Evolutionary conservation across 1,140 invertebrate genomes (phyloP), one percentile per base, ranked within the genome.

Genomic region (Drosophila tani): DNA sequence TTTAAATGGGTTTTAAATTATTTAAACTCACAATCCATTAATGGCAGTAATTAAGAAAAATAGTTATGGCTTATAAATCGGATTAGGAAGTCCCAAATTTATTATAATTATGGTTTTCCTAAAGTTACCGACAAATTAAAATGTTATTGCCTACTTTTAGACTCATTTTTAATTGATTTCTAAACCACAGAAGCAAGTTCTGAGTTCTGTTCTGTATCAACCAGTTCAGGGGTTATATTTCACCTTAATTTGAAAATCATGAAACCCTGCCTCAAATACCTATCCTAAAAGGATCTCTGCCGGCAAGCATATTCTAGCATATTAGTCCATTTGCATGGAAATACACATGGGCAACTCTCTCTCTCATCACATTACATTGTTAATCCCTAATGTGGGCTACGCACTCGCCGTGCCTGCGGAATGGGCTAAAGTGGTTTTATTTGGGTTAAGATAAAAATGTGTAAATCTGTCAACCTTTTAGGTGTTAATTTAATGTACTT

Each of bases 401-500:
- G 53, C 46, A 46, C 29, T 46, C 56, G 43, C 15, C 38, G 6
- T 2, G 38, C 40, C 27, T 17, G 11, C 35, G 35, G 24, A 59
- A 71, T 73, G 69, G 45, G 53, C 14, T 63, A 46, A 43, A 56
- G 45, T 41, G 62, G 62, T 46, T 58, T 77, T 64, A 64, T 71
- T 75, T 47, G 71, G 58, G 71, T 56, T 69, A 59, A 77, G 75
- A 77, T 77, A 62, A 78, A 78, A 78, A 74, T 74, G 75, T 78
- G 75, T 78, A 70, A 78, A 78, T 78, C 74, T 78, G 75, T 78
- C 75, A 78, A 78, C 75, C 75, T 79, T 79, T 79, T 79, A 79
- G 75, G 75, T 79, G 77, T 79, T 79, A 79, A 79, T 66, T 80
- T 79, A 74, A 79, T 79, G 53, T 79, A 79, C 77, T 80, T 67